phyloP scores from a whole-genome alignment of 1,140 invertebrate genomes.

The Trypoxylus dichotomus region DNA sequence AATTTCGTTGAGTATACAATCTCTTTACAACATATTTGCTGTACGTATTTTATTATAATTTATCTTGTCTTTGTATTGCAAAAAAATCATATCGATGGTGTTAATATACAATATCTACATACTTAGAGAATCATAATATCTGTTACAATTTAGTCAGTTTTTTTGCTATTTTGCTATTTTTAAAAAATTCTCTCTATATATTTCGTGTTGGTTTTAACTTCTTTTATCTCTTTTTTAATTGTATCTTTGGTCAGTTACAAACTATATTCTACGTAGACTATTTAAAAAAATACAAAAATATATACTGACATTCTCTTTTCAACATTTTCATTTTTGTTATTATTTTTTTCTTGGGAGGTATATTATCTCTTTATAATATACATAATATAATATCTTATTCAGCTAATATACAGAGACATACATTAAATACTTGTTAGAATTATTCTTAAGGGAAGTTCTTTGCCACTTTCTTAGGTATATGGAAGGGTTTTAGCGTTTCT shows the following conservation, averaged over 20 bases:
- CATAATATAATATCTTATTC: conserved; percentile 8
- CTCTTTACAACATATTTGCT: neutral
- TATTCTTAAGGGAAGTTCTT: neutral
- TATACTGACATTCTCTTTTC: conserved; percentile 43
- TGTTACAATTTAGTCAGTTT: conserved; percentile 13
- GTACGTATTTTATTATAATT: neutral
- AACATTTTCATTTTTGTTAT: conserved; percentile 14
- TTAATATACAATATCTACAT: neutral
- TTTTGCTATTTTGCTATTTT: conserved; percentile 14
- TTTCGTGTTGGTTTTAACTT: conserved; percentile 28
- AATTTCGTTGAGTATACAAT: neutral
- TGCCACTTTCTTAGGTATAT: neutral
- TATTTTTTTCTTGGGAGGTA: conserved; percentile 10
- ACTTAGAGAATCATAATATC: conserved; percentile 28
- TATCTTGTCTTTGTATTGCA: neutral
- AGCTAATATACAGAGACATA: conserved; percentile 13
- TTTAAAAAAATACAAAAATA: conserved; percentile 50
- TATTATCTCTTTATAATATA: conserved; percentile 12
- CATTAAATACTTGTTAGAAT: neutral
- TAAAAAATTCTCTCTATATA: conserved; percentile 29
- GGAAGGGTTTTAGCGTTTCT: neutral
- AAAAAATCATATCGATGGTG: neutral
- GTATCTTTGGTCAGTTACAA: conserved; percentile 39
- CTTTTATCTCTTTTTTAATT: neutral
- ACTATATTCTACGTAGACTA: conserved; percentile 39